Base-by-base conservation (phyloP, 1,140 invertebrate species). In the Ladona fulva region DNA sequence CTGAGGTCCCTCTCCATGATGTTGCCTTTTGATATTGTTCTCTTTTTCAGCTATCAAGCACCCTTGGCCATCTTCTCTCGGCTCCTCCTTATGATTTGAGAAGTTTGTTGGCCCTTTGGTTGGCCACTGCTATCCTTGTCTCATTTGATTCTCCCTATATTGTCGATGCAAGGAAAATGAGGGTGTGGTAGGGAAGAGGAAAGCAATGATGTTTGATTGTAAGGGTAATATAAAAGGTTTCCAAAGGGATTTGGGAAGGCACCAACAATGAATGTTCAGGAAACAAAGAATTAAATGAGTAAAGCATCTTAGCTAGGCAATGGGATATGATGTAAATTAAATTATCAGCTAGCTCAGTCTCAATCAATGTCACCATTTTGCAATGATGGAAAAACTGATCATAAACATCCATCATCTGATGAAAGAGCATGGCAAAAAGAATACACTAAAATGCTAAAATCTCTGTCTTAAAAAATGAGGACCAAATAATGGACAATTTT, bases 71-170 rank as follows among this genome's bases (percentile, higher is more conserved):
- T 66, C 52, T 19, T 66, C 16, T 22, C n/a, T 66, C 52, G 14
- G 5, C 52, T 66, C 74, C 74, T 42, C 44, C 29, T 77, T 77
- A 77, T 24, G 42, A 93, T 89, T 93, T 93, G 85, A 94, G 90
- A 83, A 94, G 90, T 84, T 93, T 92, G 86, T 94, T 92, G 82
- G 93, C 92, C 82, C 92, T 89, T 87, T 94, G 92, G 86, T 94
- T 94, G 82, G 92, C 93, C 84, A 93, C 89, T 83, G 91, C 91
- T 91, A 94, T 93, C 89, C 93, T 90, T 82, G 92, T 91, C 87
- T 92, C 91, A 87, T 93, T 93, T 86, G 92, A 93, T 81, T 92
- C 90, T 82, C 90, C 91, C 91, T 93, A 89, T 78, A 84, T 83
- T 82, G 82, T 78, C 77, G 25, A 73, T 73, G 25, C 14, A 75